Conservation (phyloP, 2,888 invertebrate species). For the Drosophila paranaensis region DNA sequence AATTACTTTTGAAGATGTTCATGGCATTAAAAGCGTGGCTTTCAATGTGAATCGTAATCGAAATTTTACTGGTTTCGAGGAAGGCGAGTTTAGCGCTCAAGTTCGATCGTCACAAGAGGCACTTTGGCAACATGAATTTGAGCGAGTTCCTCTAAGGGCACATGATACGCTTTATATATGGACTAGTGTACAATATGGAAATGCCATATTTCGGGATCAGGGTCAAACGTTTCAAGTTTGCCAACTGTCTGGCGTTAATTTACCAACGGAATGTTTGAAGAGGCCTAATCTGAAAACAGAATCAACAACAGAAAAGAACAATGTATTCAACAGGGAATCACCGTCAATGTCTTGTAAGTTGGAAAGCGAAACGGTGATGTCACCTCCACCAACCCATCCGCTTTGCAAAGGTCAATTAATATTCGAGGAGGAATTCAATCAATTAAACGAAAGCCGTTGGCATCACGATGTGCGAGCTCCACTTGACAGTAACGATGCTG, state of each 20-base stretch:
- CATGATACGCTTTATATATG: conserved; percentile 88
- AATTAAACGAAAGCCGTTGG: conserved; percentile 85
- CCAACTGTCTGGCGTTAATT: conserved; percentile 33
- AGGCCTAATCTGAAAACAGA: background rate
- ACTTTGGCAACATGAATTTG: conserved; percentile 86
- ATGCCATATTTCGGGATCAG: conserved; percentile 83
- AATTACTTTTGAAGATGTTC: conserved; percentile 83
- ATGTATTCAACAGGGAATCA: background rate
- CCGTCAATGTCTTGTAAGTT: conserved; percentile 11
- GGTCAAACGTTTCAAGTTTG: conserved; percentile 57
- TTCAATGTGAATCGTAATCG: conserved; percentile 89
- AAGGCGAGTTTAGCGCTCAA: conserved; percentile 86
- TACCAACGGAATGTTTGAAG: conserved; percentile 45
- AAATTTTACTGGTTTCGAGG: conserved; percentile 85
- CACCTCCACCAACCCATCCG: conserved; percentile 26
- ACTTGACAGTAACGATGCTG: conserved; percentile 84
- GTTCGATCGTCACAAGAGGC: conserved; percentile 84
- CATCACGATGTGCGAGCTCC: conserved; percentile 87
- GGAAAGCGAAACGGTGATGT: conserved; percentile 43
- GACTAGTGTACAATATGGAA: conserved; percentile 86
- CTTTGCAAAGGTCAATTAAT: conserved; percentile 86
- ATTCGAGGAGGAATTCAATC: conserved; percentile 88
- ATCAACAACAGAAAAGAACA: conserved; percentile 11
- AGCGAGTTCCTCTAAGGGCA: conserved; percentile 84
- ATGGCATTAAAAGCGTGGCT: conserved; percentile 86